Evolutionary conservation across 2,797 vertebrate species (phyloP).

Genomic region (Diceros bicornis): DNA sequence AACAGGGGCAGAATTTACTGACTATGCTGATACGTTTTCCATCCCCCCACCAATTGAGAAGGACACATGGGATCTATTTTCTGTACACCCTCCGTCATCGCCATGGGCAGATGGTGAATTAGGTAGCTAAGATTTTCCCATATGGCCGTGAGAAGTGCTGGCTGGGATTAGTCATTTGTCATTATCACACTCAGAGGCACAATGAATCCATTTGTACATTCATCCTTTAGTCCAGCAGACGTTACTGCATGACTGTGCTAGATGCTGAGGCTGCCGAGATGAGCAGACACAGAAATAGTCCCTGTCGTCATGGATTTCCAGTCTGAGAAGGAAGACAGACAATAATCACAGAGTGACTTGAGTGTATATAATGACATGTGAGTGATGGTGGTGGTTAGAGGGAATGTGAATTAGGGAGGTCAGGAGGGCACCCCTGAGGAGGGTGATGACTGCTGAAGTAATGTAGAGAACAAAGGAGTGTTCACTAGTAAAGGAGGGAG

Average conservation of each 20-base stretch:
- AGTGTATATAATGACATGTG: not conserved
- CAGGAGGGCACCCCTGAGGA: not conserved
- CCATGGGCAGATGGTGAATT: not conserved
- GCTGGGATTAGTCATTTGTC: not conserved
- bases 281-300: not conserved
- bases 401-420: not conserved
- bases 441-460: not conserved
- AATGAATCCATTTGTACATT: not conserved
- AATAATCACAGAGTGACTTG: not conserved
- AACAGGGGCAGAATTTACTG: not conserved
- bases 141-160: not conserved
- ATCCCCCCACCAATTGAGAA: not conserved
- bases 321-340: not conserved
- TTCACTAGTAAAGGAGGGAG: not conserved
- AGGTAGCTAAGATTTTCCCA: not conserved
- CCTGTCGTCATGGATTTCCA: not conserved
- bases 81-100: fast-evolving
- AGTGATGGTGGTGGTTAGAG: not conserved
- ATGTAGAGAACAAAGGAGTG: not conserved
- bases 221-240: not conserved
- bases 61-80: not conserved
- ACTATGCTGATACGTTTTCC: not conserved
- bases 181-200: not conserved
- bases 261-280: not conserved
- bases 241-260: not conserved